phyloP scores from a whole-genome alignment of 2,797 vertebrate species.

The Leptoclinus maculatus region DNA sequence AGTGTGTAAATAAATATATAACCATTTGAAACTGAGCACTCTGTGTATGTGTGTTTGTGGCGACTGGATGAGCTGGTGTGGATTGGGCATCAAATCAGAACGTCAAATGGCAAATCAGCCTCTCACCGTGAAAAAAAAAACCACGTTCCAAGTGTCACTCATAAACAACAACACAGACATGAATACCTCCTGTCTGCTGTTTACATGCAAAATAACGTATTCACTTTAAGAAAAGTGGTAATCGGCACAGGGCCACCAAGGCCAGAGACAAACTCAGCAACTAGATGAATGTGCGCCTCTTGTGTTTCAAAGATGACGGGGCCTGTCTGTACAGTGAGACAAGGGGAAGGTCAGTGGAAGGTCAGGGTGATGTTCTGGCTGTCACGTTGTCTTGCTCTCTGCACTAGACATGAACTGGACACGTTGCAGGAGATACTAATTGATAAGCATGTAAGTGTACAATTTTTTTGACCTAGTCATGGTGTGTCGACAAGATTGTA shows the following conservation, averaged over 20 bases:
- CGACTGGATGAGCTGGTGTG: neutral
- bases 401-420: neutral
- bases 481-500: neutral
- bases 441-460: constrained; percentile 19
- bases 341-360: neutral
- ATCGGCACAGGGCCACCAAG: neutral
- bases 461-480: neutral
- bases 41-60: constrained; percentile 2
- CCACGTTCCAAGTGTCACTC: constrained; percentile 31
- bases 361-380: neutral
- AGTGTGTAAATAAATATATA: constrained; percentile 13
- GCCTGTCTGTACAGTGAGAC: neutral
- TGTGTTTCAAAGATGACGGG: constrained; percentile 7
- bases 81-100: constrained; percentile 43
- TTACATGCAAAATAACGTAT: constrained; percentile 17
- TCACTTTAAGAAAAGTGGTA: neutral
- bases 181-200: constrained; percentile 13
- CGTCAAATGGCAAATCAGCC: constrained; percentile 59
- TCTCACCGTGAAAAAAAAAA: constrained; percentile 41
- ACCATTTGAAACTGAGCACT: constrained; percentile 18
- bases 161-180: constrained; percentile 40
- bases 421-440: constrained; percentile 13
- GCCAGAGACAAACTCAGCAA: neutral
- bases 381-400: constrained; percentile 1
- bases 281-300: constrained; percentile 6